Evolutionary conservation across 1,140 invertebrate species (phyloP), one percentile per base, ranked within the genome.

Genomic region (Oryctes rhinoceros): DNA sequence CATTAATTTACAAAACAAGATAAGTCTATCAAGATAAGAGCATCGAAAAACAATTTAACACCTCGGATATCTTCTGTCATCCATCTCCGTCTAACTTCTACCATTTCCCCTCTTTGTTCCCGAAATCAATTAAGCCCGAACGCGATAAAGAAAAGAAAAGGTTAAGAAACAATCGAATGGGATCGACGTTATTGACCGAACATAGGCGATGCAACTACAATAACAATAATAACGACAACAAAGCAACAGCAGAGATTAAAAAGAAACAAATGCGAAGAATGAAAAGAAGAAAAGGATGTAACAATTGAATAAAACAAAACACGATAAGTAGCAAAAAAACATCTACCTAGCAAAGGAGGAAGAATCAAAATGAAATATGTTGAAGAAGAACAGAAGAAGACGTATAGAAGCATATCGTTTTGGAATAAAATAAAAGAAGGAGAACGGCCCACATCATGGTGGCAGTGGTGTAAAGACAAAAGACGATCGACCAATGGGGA

Each of bases 401-500:
- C 47, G 39, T 59, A 18, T 59, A 59, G 18, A 59, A 59, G 39
- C 39, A 44, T 44, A 44, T 44, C 39, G 39, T 44, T 44, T 44
- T 18, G 24, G 53, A 59, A 78, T 78, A 30, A 44, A 48, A 78
- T 10, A 30, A 78, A 44, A 81, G 67, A 37, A 79, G 49, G 47
- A 81, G 39, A 82, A 81, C 82, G 78, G 75, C 82, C 78, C 76
- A 82, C 82, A 81, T 81, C 71, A 82, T 82, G 82, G 82, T 82
- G 80, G 80, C 78, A 80, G 76, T 65, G 80, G 78, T 71, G 65
- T 37, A 71, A 81, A 82, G 79, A 80, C 78, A 80, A 82, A 82
- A 82, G 82, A 82, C 75, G 48, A 47, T 78, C 78, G 74, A 81
- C 82, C 82, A 82, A 82, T 82, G 76, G 76, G 78, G 67, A 48